Evolutionary conservation across 2,797 vertebrate species (phyloP).

Genomic region (Cephalopachus bancanus): DNA sequence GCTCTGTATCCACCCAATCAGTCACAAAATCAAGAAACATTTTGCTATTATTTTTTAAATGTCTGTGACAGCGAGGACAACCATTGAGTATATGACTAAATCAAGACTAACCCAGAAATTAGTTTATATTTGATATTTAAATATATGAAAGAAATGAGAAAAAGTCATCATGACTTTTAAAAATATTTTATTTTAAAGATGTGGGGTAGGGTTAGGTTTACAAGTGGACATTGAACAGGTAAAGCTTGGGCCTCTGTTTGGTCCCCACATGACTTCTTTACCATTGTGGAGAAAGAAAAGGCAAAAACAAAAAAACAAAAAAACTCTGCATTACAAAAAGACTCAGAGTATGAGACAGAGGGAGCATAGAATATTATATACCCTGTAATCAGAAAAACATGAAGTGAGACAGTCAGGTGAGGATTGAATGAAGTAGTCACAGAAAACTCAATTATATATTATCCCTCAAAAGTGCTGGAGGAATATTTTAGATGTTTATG

Average conservation of each 20-base stretch:
- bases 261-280: neutral
- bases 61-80: neutral
- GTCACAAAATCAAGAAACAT: neutral
- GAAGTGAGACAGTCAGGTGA: neutral
- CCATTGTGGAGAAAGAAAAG: neutral
- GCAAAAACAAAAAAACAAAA: too few relatives aligned
- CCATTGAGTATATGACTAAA: neutral
- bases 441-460: neutral
- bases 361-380: neutral
- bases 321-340: neutral
- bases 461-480: neutral
- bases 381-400: neutral
- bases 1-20: neutral
- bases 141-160: neutral
- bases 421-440: neutral
- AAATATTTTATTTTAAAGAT: too few relatives aligned
- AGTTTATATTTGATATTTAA: neutral
- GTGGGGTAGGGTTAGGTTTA: too few relatives aligned
- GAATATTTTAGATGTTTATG: too few relatives aligned
- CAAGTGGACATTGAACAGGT: too few relatives aligned
- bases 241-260: too few relatives aligned
- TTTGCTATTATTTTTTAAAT: neutral
- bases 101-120: neutral
- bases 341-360: neutral
- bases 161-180: neutral